These are phyloP conservation scores for Agapornis roseicollis DNA, from an alignment of 2,113 vertebrate species.

Conservation along the genomic window DNA sequence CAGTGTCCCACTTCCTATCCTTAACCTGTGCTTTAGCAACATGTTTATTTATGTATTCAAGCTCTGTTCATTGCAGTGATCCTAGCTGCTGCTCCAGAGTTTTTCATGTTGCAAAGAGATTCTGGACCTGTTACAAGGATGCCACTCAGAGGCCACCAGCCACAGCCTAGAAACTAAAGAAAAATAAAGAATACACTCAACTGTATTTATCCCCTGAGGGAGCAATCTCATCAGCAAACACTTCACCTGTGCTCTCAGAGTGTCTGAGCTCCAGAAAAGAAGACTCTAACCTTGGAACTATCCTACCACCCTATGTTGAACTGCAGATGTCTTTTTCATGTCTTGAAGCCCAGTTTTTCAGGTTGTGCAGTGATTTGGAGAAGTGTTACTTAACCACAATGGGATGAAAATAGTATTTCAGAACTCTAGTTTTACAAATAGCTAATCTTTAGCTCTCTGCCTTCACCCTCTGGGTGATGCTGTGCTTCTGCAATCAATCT, in stretches of 20 bases:
- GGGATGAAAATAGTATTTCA: neutral
- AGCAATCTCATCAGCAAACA: neutral
- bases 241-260: neutral
- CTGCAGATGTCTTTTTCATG: neutral
- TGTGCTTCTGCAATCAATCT: neutral
- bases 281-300: neutral
- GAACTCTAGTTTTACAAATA: neutral
- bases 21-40: neutral
- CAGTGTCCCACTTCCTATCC: neutral
- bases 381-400: neutral
- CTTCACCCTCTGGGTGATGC: neutral
- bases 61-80: neutral
- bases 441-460: neutral
- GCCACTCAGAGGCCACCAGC: neutral
- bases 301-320: neutral
- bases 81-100: neutral
- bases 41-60: neutral
- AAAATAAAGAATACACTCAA: neutral
- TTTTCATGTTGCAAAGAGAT: neutral
- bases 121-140: neutral
- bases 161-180: neutral
- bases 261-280: neutral
- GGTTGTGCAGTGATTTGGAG: neutral
- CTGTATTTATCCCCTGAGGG: neutral
- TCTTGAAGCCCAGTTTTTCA: neutral